Base-by-base conservation (phyloP, 2,113 vertebrate genomes). In the Ivindomyrus marchei region DNA sequence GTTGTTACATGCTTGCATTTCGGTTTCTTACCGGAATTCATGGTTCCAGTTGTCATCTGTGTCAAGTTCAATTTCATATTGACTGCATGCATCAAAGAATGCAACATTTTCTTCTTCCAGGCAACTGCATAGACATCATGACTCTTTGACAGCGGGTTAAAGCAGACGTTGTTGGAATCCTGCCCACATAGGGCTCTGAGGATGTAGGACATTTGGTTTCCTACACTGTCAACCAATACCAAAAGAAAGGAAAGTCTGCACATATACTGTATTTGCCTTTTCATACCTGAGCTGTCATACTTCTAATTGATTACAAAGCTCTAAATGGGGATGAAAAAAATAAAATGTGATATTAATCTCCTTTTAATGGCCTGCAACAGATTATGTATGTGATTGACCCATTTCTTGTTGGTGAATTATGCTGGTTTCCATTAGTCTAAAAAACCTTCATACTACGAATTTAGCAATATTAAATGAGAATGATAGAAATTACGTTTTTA, bases 381-480 rank as follows among this genome's bases (percentile, higher is more conserved):
- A n/a, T 87, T 91, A 19, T 24, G 85, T 74, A 89, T 56, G 50
- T 87, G 91, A 92, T 91, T 92, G 91, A 93, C 92, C 92, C 89
- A 92, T 90, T 93, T 94, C 31, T 62, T 87, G 45, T 19, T 62
- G 49, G 89, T 89, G 91, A 91, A 91, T 91, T 89, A 89, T 52
- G 52, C 62, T 62, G 36, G 89, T 87, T 66, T 27, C 89, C 21
- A 31, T 84, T 91, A 92, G 91, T 77, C 89, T 62, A 50, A 70
- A 90, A 84, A 92, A 91, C 74, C 17, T 58, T 92, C 93, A 93
- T 92, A 90, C 92, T 89, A n/a, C 53, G 91, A 93, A 90, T 94
- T 95, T 93, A 88, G 91, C 91, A 91, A 94, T 94, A 94, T 94
- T 93, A 94, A 94, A 94, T 85, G 80, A 90, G 91, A 91, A 90